Evolutionary conservation across 2,888 invertebrate species (phyloP).

Genomic region (Keiferia lycopersicella): DNA sequence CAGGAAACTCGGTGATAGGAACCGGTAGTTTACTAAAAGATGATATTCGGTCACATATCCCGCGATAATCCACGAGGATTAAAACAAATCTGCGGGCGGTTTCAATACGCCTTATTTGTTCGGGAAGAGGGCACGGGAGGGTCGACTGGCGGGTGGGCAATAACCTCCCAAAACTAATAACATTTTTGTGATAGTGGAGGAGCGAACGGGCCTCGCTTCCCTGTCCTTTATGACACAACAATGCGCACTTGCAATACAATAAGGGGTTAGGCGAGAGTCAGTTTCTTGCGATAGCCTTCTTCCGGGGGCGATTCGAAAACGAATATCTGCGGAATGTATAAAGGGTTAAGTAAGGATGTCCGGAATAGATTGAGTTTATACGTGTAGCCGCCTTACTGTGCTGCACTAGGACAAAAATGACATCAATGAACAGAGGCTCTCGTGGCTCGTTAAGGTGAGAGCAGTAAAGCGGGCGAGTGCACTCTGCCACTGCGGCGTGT

Average conservation of each 20-base stretch:
- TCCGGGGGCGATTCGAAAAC: slow-evolving; percentile 47
- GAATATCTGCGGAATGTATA: slow-evolving; percentile 30
- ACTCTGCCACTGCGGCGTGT: slow-evolving; percentile 69
- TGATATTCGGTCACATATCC: slow-evolving; percentile 11
- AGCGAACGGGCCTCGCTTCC: slow-evolving; percentile 64
- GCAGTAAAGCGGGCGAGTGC: slow-evolving; percentile 66
- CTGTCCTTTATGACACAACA: slow-evolving; percentile 71
- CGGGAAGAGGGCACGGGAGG: slow-evolving; percentile 57
- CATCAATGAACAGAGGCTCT: slow-evolving; percentile 68
- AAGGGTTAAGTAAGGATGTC: slow-evolving; percentile 32
- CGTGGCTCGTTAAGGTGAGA: slow-evolving; percentile 68
- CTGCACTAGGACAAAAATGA: slow-evolving; percentile 60
- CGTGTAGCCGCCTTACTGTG: slow-evolving; percentile 41
- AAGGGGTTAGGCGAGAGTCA: slow-evolving; percentile 61
- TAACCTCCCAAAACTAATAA: slow-evolving; percentile 78
- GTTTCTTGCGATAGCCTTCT: slow-evolving; percentile 51
- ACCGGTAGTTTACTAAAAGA: background rate
- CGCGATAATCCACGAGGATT: slow-evolving; percentile 33
- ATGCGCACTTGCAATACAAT: slow-evolving; percentile 68
- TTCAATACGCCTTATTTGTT: slow-evolving; percentile 64
- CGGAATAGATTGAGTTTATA: slow-evolving; percentile 35
- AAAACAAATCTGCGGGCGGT: slow-evolving; percentile 41
- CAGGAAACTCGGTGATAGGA: background rate
- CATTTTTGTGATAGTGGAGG: slow-evolving; percentile 75
- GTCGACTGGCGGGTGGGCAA: slow-evolving; percentile 67